Conservation (phyloP, 2,113 vertebrate genomes). For the Pica pica region DNA sequence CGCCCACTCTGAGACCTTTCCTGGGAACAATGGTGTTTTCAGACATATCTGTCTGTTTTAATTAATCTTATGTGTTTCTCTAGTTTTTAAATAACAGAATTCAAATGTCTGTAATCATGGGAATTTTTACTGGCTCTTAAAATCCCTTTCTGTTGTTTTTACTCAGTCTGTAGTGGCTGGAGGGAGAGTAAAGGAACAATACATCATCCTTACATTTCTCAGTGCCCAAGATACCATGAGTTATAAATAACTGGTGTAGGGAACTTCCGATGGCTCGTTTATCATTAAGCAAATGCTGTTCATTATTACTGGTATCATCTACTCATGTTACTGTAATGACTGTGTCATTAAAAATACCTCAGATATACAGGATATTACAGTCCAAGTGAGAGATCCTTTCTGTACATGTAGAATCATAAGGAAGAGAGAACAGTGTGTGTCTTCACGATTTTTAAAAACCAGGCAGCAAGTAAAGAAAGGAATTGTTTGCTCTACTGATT, state of each 20-base stretch:
- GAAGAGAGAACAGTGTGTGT: neutral
- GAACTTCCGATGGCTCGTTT: neutral
- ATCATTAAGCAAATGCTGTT: neutral
- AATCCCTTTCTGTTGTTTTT: neutral
- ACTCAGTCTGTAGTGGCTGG: neutral
- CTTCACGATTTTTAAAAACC: neutral
- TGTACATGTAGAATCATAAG: neutral
- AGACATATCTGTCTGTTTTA: neutral
- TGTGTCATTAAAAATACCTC: neutral
- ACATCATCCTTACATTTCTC: neutral
- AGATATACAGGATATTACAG: neutral
- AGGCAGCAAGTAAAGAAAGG: neutral
- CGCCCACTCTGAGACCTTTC: neutral
- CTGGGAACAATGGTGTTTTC: neutral
- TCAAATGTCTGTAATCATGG: neutral
- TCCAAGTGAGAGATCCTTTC: neutral
- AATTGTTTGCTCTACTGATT: neutral
- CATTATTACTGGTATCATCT: neutral
- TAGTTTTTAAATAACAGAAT: neutral
- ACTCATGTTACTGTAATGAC: neutral
- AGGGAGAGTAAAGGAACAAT: neutral
- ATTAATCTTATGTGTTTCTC: neutral
- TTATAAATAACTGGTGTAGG: neutral
- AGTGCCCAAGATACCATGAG: neutral
- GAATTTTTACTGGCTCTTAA: constrained; percentile 1